phyloP scores from a whole-genome alignment of 1,140 invertebrate genomes.

The Drosophila mojavensis region DNA sequence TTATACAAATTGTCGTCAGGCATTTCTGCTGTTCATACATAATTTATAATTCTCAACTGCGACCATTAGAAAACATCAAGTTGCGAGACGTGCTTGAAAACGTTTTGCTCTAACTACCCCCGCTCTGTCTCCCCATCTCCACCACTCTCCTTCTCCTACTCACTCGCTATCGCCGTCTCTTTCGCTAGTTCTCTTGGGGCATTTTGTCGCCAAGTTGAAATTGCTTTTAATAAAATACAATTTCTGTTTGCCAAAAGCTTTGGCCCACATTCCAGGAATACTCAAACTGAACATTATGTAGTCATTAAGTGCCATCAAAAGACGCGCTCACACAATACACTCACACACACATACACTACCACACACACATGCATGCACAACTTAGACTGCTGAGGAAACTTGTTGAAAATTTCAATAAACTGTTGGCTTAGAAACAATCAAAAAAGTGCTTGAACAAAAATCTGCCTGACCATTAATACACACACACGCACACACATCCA shows the following conservation, averaged over 20 bases:
- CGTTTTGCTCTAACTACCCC: slow-evolving; percentile 15
- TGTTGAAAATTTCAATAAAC: slow-evolving; percentile 69
- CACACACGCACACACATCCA: slow-evolving; percentile 54
- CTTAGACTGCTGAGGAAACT: slow-evolving; percentile 39
- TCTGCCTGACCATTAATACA: slow-evolving; percentile 62
- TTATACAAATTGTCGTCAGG: slow-evolving; percentile 43
- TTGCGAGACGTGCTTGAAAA: slow-evolving; percentile 59
- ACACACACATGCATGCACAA: slow-evolving; percentile 1
- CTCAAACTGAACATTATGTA: slow-evolving; percentile 66
- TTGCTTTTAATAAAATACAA: slow-evolving; percentile 79
- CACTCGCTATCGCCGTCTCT: background rate
- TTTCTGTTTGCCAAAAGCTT: slow-evolving; percentile 63
- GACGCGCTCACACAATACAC: slow-evolving; percentile 7
- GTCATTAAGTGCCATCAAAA: slow-evolving; percentile 65
- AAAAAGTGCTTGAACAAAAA: slow-evolving; percentile 39
- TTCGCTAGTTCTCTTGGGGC: background rate
- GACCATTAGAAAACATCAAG: slow-evolving; percentile 55
- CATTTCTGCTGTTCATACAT: slow-evolving; percentile 28
- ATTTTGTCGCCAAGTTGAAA: slow-evolving; percentile 75
- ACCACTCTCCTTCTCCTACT: background rate
- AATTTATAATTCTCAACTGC: slow-evolving; percentile 47
- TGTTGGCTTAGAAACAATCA: slow-evolving; percentile 28
- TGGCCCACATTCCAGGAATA: slow-evolving; percentile 56
- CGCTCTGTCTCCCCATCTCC: background rate
- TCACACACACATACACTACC: slow-evolving; percentile 11